Evolutionary conservation across 2,888 invertebrate genomes (phyloP).

Genomic region (Cepaea hortensis): DNA sequence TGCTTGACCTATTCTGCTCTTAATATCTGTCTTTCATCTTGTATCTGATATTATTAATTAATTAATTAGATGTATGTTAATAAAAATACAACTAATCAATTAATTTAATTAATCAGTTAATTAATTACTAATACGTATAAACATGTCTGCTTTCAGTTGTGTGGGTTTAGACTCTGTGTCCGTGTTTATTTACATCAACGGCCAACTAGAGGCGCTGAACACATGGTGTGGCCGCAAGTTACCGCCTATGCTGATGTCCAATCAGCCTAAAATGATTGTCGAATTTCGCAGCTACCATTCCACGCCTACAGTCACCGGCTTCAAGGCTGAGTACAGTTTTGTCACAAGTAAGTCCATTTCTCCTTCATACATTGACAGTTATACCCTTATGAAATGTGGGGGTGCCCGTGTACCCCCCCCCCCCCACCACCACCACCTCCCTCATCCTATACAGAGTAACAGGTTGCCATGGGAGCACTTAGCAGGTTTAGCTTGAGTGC

Average conservation of each 20-base stretch:
- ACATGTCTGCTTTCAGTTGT: constrained; percentile 59
- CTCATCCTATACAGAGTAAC: no score
- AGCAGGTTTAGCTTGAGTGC: no score
- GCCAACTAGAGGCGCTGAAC: constrained; percentile 89
- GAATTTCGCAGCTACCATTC: constrained; percentile 86
- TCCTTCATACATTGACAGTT: neutral
- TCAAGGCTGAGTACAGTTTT: constrained; percentile 91
- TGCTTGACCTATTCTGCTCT: no score
- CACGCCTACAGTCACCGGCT: constrained; percentile 89
- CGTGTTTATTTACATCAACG: constrained; percentile 88
- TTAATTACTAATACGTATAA: neutral
- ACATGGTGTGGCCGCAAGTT: constrained; percentile 89
- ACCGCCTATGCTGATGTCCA: constrained; percentile 94
- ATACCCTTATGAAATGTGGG: neutral
- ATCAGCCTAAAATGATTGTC: constrained; percentile 88
- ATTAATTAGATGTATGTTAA: no score
- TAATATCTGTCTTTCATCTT: no score
- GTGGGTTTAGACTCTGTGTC: constrained; percentile 84
- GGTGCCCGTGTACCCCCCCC: neutral
- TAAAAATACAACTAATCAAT: no score
- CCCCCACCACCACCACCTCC: no score
- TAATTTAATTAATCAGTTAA: no score
- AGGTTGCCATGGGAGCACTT: no score
- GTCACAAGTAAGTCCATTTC: constrained; percentile 85
- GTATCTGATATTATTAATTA: no score